Conservation (phyloP, 2,888 invertebrate genomes). For the Drosophila tripunctata region DNA sequence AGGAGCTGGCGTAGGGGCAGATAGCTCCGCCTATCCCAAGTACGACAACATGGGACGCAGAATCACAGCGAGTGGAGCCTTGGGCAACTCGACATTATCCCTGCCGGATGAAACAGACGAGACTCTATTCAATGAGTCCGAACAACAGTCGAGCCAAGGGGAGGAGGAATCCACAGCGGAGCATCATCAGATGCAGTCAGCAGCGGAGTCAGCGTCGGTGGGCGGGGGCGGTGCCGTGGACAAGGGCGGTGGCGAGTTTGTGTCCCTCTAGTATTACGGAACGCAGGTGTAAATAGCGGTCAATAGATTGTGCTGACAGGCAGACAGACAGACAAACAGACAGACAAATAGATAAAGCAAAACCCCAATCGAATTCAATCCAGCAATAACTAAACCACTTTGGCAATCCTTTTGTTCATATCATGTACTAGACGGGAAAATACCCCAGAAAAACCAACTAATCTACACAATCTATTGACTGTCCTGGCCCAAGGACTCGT, state of each 20-base stretch:
- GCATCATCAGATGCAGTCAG: constrained; percentile 59
- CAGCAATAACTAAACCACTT: constrained; percentile 11
- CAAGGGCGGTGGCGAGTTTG: constrained; percentile 80
- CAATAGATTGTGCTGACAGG: constrained; percentile 64
- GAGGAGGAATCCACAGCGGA: constrained; percentile 55
- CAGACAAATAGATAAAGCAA: too few species aligned
- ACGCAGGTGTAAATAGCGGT: constrained; percentile 82
- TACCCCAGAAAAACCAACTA: constrained; percentile 3
- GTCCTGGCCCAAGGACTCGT: constrained; percentile 22
- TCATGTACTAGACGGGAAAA: constrained; percentile 50
- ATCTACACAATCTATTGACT: constrained; percentile 69
- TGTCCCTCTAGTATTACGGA: constrained; percentile 84
- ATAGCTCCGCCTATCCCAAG: constrained; percentile 84
- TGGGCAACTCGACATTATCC: constrained; percentile 91
- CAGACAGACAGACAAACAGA: too few species aligned
- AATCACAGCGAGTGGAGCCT: constrained; percentile 91
- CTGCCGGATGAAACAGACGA: constrained; percentile 88
- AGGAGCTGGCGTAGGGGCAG: constrained; percentile 29
- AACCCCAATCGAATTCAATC: not conserved
- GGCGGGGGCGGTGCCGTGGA: constrained; percentile 66
- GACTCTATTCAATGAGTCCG: constrained; percentile 81
- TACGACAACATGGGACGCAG: constrained; percentile 96
- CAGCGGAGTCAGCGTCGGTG: constrained; percentile 51
- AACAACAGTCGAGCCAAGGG: constrained; percentile 59
- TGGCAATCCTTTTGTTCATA: constrained; percentile 75